Evolutionary conservation across 2,888 invertebrate species (phyloP), one percentile per base, ranked within the genome.

Genomic region (Plebejus melissa): DNA sequence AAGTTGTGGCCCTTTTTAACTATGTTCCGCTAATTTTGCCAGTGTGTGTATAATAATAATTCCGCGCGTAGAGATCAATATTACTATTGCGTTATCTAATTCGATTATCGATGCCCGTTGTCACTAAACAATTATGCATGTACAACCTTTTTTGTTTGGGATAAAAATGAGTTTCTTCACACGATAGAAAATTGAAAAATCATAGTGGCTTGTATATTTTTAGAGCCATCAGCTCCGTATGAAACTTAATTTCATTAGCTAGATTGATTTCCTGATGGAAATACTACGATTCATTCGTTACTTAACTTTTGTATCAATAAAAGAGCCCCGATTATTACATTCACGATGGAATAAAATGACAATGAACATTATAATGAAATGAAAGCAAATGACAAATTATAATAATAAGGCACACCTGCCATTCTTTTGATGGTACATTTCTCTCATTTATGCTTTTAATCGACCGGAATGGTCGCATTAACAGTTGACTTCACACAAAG

Each of bases 381-480:
- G 87, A 88, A 85, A 84, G 86, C 86, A 86, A 90, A 91, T 92
- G 91, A 91, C 91, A 90, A 90, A 92, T 92, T 90, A 89, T 90
- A 87, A 88, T 91, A 93, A 93, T 90, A 89, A 88, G 85, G 86
- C 84, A 91, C 93, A 93, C 93, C 93, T 93, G 93, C 88, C 91
- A 91, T 93, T 89, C 93, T 92, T 92, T 92, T 91, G 93, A 93
- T 93, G 92, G 85, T 85, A 89, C 90, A 92, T 90, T 91, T 91
- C 91, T 91, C 93, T 93, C 92, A 92, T 93, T 93, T 93, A 93
- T 93, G 92, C 91, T 84, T 86, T 87, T 90, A 93, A 93, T 92
- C 88, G 93, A 90, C 88, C 91, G 91, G 88, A 89, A 89, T 91
- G 87, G 86, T 87, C 84, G 84, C 86, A 85, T 88, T 88, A 90